These are phyloP conservation scores for Melanerpes aurifrons DNA, from an alignment of 2,113 vertebrate species.

Conservation along the genomic window DNA sequence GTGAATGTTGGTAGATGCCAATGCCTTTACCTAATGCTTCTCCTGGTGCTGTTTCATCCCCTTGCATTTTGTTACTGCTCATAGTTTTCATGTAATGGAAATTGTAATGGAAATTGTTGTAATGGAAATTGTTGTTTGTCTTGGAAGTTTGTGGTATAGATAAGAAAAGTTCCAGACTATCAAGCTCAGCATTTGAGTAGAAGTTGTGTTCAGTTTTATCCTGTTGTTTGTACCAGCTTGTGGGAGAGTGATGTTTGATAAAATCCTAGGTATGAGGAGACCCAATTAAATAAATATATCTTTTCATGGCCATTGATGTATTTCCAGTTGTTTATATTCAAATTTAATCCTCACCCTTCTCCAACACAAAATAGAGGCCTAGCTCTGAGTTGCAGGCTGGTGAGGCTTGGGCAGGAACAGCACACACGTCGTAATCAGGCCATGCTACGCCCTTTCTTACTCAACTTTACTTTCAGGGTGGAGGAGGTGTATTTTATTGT, in stretches of 20 bases:
- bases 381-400: neutral
- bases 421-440: neutral
- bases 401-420: neutral
- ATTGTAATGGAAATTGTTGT: neutral
- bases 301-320: neutral
- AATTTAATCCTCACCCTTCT: neutral
- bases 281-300: neutral
- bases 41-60: neutral
- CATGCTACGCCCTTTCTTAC: neutral
- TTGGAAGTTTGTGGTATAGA: fast-evolving
- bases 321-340: neutral
- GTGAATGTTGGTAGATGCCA: neutral
- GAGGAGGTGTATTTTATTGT: neutral
- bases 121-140: neutral
- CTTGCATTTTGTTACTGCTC: fast-evolving
- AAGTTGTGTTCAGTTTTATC: neutral
- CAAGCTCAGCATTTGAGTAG: neutral
- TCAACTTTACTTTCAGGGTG: conserved; percentile 52
- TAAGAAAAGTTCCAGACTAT: neutral
- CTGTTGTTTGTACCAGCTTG: neutral
- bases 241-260: fast-evolving
- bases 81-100: neutral
- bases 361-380: neutral
- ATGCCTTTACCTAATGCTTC: fast-evolving
- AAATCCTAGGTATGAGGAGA: neutral